These are phyloP conservation scores for Drusus annulatus DNA, from an alignment of 1,140 invertebrate genomes.

Conservation along the genomic window DNA sequence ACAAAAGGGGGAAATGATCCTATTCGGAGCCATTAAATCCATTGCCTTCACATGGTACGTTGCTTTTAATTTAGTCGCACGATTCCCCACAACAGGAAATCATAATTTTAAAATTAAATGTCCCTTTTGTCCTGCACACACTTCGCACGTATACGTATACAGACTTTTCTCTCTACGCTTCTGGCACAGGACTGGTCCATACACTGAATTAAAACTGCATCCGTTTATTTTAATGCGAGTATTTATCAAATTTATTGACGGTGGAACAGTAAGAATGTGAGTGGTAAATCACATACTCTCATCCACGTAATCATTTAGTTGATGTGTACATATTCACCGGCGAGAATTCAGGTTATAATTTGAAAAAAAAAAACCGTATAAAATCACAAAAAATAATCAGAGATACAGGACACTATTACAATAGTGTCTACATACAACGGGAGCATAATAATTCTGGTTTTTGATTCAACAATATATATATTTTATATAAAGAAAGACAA, in stretches of 20 bases:
- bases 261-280: slow-evolving; percentile 39
- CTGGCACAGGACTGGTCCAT: slow-evolving; percentile 9
- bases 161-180: slow-evolving; percentile 23
- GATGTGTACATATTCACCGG: too few species aligned
- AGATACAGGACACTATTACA: too few species aligned
- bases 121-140: slow-evolving; percentile 46
- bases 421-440: too few species aligned
- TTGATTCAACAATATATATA: too few species aligned
- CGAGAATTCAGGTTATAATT: too few species aligned
- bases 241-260: slow-evolving; percentile 53
- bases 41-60: slow-evolving; percentile 30
- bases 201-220: slow-evolving; percentile 43
- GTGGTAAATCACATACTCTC: too few species aligned
- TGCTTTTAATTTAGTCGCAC: slow-evolving; percentile 55
- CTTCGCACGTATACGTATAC: slow-evolving; percentile 3
- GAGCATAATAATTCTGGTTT: too few species aligned
- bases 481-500: too few species aligned
- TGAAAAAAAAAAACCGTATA: too few species aligned
- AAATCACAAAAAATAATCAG: too few species aligned
- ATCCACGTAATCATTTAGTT: too few species aligned
- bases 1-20: slow-evolving; percentile 32
- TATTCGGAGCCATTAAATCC: slow-evolving; percentile 34
- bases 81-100: slow-evolving; percentile 51
- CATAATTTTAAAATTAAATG: slow-evolving; percentile 57
- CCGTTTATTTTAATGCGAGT: slow-evolving; percentile 44